Evolutionary conservation across 2,113 vertebrate species (phyloP).

Genomic region (Melanostigma gelatinosum): DNA sequence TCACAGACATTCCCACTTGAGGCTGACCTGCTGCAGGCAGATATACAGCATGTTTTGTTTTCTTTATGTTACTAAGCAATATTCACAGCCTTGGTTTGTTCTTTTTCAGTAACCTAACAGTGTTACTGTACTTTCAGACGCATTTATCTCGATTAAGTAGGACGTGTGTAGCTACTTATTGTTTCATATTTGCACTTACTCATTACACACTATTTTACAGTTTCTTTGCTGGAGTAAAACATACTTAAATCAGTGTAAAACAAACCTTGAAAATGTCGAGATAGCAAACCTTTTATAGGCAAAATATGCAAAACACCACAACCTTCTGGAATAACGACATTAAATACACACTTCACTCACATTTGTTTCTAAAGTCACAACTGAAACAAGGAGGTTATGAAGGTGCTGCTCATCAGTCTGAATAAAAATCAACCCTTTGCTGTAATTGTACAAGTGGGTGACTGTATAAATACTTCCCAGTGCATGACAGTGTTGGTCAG

Average conservation of each 20-base stretch:
- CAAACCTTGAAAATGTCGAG: slow-evolving; percentile 1
- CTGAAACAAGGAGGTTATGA: slow-evolving; percentile 7
- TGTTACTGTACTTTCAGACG: not conserved
- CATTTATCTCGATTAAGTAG: not conserved
- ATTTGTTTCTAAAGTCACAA: slow-evolving; percentile 23
- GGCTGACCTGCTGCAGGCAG: not conserved
- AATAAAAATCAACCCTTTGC: slow-evolving; percentile 5
- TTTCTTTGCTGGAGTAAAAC: not conserved
- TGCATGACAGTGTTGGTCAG: slow-evolving; percentile 44
- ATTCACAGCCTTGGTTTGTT: not conserved
- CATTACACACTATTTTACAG: not conserved
- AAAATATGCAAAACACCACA: not conserved
- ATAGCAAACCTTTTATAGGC: slow-evolving; percentile 8
- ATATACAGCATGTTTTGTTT: not conserved
- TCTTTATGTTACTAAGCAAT: not conserved
- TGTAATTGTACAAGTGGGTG: slow-evolving; percentile 14
- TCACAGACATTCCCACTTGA: not conserved
- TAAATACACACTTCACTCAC: slow-evolving; percentile 27
- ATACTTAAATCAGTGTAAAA: not conserved
- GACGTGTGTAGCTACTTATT: not conserved
- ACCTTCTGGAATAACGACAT: slow-evolving; percentile 16
- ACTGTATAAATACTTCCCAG: slow-evolving; percentile 22
- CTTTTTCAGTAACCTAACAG: not conserved
- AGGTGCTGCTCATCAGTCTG: slow-evolving; percentile 36
- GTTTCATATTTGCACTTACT: not conserved